Conservation (phyloP, 1,140 invertebrate species). For the Eufriesea mexicana region DNA sequence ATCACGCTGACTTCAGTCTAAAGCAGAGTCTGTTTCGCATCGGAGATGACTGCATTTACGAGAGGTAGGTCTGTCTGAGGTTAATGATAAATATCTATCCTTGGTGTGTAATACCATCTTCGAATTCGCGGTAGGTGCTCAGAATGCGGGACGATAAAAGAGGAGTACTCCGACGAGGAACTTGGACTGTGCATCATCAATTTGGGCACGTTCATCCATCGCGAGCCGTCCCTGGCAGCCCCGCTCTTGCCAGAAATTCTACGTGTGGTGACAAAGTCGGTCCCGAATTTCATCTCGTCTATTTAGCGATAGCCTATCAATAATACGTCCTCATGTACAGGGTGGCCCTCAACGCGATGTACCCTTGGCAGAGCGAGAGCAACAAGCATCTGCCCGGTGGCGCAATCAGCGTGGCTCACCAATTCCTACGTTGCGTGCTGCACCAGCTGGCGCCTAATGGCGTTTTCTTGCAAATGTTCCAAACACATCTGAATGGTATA, state of each 20-base stretch:
- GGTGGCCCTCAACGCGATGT: constrained; percentile 88
- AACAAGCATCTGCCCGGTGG: constrained; percentile 94
- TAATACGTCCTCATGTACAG: constrained; percentile 77
- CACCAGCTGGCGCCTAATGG: constrained; percentile 98
- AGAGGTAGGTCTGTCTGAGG: constrained; percentile 80
- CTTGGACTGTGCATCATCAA: constrained; percentile 96
- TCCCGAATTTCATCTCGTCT: neutral
- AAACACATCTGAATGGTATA: constrained; percentile 91
- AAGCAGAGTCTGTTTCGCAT: constrained; percentile 86
- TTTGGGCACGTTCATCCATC: constrained; percentile 96
- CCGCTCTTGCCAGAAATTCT: constrained; percentile 96
- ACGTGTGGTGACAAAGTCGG: constrained; percentile 92
- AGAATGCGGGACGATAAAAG: constrained; percentile 91
- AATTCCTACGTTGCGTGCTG: constrained; percentile 97
- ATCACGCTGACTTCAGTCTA: constrained; percentile 81
- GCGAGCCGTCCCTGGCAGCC: constrained; percentile 96
- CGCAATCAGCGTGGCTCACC: constrained; percentile 95
- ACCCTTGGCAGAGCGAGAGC: constrained; percentile 96
- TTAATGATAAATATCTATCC: neutral
- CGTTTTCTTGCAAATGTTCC: constrained; percentile 97
- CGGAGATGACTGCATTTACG: constrained; percentile 88
- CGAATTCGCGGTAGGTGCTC: constrained; percentile 84
- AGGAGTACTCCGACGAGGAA: constrained; percentile 98
- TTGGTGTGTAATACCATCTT: neutral
- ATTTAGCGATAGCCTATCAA: neutral